Percentiles rank a stretch among this genome's conserved stretches.
Conservation (phyloP, 2,797 vertebrate genomes). For the Cuculus canorus region DNA sequence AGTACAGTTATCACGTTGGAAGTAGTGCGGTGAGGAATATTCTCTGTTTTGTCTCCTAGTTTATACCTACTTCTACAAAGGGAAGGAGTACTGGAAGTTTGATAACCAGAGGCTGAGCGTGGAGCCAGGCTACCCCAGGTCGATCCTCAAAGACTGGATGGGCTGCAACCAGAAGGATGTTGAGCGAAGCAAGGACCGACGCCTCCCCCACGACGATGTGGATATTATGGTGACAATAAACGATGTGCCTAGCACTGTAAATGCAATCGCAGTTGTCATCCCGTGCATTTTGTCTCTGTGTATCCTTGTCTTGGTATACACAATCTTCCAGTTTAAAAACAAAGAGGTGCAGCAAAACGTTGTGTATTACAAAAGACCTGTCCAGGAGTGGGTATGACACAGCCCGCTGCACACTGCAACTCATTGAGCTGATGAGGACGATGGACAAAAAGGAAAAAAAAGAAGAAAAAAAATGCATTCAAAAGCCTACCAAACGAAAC, state of each 20-base stretch:
- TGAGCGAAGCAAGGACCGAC: constrained; percentile 89
- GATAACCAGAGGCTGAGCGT: constrained; percentile 97
- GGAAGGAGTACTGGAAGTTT: constrained; percentile 98
- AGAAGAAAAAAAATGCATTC: neutral
- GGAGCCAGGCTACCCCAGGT: constrained; percentile 94
- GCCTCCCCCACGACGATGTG: constrained; percentile 90
- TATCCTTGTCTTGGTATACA: constrained; percentile 97
- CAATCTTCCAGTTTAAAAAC: constrained; percentile 99
- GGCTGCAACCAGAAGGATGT: constrained; percentile 94
- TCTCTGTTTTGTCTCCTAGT: constrained; percentile 79
- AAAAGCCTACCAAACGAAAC: constrained; percentile 77
- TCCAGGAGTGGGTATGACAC: constrained; percentile 99
- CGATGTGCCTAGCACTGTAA: constrained; percentile 91
- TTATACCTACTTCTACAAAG: constrained; percentile 99
- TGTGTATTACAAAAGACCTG: constrained; percentile 96
- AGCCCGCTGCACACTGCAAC: constrained; percentile 39
- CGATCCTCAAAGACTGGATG: constrained; percentile 97
- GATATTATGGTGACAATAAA: constrained; percentile 99
- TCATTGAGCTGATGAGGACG: constrained; percentile 70
- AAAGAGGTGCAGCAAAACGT: constrained; percentile 94
- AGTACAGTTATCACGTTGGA: neutral
- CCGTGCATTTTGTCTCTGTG: constrained; percentile 96
- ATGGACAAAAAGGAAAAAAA: constrained; percentile 40
- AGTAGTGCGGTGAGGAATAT: neutral
- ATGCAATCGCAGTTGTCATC: constrained; percentile 96